Evolutionary conservation across 2,888 invertebrate species (phyloP).

Genomic region (Heterodera filipjevi): DNA sequence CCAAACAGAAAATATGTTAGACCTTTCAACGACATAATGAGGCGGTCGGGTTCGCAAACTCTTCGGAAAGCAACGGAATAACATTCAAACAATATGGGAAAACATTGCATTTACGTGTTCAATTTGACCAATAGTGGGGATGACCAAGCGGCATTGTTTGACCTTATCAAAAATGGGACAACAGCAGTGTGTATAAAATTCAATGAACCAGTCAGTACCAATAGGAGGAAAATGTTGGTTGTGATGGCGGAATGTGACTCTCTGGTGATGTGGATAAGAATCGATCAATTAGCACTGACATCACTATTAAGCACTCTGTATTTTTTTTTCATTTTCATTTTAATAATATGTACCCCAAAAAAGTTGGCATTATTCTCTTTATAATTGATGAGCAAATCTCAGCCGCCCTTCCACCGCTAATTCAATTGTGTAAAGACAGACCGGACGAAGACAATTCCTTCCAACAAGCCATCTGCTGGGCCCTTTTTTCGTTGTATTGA

Average conservation of each 20-base stretch:
- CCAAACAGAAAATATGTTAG: conserved; percentile 10
- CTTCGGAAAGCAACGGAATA: too few relatives aligned
- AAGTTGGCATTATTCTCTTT: background rate
- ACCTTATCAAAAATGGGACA: conserved; percentile 21
- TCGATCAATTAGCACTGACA: conserved; percentile 17
- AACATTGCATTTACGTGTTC: conserved; percentile 21
- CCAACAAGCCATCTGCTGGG: background rate
- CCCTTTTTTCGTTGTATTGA: background rate
- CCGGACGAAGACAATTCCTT: background rate
- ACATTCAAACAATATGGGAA: background rate
- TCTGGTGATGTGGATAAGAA: conserved; percentile 12
- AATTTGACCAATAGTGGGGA: conserved; percentile 29
- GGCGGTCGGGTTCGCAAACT: conserved; percentile 11
- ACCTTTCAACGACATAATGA: conserved; percentile 18
- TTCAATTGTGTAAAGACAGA: background rate
- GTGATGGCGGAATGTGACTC: conserved; percentile 16
- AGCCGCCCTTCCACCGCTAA: background rate
- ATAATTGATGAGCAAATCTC: background rate
- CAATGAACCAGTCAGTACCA: background rate
- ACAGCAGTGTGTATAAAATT: conserved; percentile 18
- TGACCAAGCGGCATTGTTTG: conserved; percentile 24
- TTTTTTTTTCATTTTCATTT: background rate
- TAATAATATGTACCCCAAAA: background rate
- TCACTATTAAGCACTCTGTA: conserved; percentile 3
- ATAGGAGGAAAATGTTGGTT: background rate